Conservation (phyloP, 2,797 vertebrate genomes). For the Tangara arthus region DNA sequence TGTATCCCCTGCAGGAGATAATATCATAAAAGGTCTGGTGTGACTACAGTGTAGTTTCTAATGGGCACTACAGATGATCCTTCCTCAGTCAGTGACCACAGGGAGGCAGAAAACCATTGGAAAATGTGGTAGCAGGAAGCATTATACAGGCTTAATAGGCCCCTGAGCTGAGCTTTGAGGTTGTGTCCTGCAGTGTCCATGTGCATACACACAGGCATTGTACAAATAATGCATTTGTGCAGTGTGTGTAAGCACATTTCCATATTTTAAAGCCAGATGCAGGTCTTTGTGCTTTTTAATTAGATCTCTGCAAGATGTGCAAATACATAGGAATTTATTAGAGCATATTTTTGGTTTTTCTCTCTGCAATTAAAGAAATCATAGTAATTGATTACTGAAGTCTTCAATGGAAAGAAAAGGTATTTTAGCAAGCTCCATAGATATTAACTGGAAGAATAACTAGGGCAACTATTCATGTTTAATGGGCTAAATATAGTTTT, state of each 20-base stretch:
- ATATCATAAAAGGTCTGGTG: not conserved
- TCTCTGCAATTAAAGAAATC: not conserved
- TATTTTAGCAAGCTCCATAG: constrained; percentile 43
- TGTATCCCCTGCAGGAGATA: not conserved
- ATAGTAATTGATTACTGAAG: not conserved
- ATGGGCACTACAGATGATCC: not conserved
- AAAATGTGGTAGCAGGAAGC: not conserved
- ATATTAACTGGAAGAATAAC: constrained; percentile 33
- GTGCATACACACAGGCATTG: fast-evolving
- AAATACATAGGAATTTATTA: not conserved
- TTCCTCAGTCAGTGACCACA: not conserved
- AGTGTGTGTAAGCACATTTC: not conserved
- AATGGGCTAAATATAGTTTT: constrained; percentile 50
- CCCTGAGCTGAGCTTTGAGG: not conserved
- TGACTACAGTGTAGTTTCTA: not conserved
- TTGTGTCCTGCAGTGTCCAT: not conserved
- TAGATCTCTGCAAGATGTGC: not conserved
- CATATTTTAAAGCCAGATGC: not conserved
- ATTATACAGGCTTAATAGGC: not conserved
- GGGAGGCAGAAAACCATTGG: not conserved
- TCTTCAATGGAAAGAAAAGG: not conserved
- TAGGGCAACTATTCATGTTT: not conserved
- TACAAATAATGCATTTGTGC: not conserved
- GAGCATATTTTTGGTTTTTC: not conserved
- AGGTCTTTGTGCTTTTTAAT: not conserved